Percentiles rank a stretch among this genome's conserved stretches.
These are phyloP conservation scores for Plestiodon gilberti DNA, from an alignment of 2,113 vertebrate genomes.

Conservation along the genomic window DNA sequence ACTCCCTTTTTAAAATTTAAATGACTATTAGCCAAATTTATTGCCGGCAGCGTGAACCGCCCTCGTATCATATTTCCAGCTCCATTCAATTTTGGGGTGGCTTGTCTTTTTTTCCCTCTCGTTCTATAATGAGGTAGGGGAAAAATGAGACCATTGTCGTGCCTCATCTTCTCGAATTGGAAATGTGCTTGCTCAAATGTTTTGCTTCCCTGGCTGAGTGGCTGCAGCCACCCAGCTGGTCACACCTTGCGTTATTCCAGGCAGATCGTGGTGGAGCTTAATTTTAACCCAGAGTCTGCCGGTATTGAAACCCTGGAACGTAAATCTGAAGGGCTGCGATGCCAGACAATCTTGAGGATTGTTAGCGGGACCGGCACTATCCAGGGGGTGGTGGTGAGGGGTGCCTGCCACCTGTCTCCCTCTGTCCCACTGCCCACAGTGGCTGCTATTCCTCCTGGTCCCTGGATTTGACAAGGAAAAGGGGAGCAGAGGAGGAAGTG, in stretches of 20 bases:
- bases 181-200: neutral
- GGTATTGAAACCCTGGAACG: neutral
- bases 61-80: slow-evolving; percentile 1
- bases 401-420: too few species aligned
- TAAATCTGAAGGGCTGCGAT: too few species aligned
- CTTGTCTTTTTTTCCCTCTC: neutral
- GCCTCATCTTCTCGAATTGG: neutral
- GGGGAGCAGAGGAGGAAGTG: too few species aligned
- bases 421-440: too few species aligned
- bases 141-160: neutral
- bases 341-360: too few species aligned
- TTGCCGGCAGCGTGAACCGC: neutral
- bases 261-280: neutral
- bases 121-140: neutral
- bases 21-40: slow-evolving; percentile 19
- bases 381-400: too few species aligned
- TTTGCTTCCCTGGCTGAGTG: neutral
- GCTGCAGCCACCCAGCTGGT: neutral
- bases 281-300: neutral
- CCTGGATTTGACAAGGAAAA: too few species aligned
- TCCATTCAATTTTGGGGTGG: slow-evolving; percentile 11
- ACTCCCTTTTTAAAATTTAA: slow-evolving; percentile 18
- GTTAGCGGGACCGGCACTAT: too few species aligned
- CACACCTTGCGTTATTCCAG: neutral
- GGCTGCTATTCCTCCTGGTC: too few species aligned